Evolutionary conservation across 2,113 vertebrate species (phyloP).

Genomic region (Dicentrarchus labrax): DNA sequence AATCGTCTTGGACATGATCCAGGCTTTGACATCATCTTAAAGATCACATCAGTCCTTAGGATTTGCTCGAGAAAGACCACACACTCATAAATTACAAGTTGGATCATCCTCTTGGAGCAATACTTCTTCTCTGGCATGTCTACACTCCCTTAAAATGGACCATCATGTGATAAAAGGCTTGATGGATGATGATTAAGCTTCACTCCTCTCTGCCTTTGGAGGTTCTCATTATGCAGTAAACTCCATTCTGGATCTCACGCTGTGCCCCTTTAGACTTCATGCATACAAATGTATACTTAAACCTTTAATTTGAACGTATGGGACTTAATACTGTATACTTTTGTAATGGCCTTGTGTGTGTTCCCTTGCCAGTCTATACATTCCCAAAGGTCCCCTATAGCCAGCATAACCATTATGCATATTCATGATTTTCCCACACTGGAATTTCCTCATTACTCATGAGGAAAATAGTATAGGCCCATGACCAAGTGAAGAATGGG

Average conservation of each 20-base stretch:
- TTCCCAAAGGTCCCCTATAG: slow-evolving; percentile 51
- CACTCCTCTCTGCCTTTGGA: slow-evolving; percentile 33
- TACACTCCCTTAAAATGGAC: slow-evolving; percentile 39
- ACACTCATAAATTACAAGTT: slow-evolving; percentile 37
- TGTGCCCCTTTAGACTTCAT: slow-evolving; percentile 38
- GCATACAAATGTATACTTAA: slow-evolving; percentile 36
- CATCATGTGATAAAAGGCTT: slow-evolving; percentile 39
- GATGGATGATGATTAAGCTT: slow-evolving; percentile 53
- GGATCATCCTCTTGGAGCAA: slow-evolving; percentile 41
- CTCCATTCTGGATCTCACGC: slow-evolving; percentile 19
- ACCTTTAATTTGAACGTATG: slow-evolving; percentile 42
- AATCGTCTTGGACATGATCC: slow-evolving; percentile 21
- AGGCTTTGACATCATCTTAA: slow-evolving; percentile 46
- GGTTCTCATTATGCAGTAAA: slow-evolving; percentile 34
- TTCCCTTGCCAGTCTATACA: slow-evolving; percentile 35
- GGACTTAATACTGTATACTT: slow-evolving; percentile 36
- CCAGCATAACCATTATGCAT: slow-evolving; percentile 27
- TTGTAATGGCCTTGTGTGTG: slow-evolving; percentile 40
- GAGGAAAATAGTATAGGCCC: slow-evolving; percentile 22
- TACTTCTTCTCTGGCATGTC: slow-evolving; percentile 16
- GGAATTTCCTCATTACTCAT: slow-evolving; percentile 46
- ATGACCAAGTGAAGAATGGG: slow-evolving; percentile 53
- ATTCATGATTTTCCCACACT: slow-evolving; percentile 47
- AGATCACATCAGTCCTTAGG: slow-evolving; percentile 55
- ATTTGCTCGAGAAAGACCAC: slow-evolving; percentile 28